Evolutionary conservation across 1,140 invertebrate species (phyloP).

Genomic region (Drosophila azteca): DNA sequence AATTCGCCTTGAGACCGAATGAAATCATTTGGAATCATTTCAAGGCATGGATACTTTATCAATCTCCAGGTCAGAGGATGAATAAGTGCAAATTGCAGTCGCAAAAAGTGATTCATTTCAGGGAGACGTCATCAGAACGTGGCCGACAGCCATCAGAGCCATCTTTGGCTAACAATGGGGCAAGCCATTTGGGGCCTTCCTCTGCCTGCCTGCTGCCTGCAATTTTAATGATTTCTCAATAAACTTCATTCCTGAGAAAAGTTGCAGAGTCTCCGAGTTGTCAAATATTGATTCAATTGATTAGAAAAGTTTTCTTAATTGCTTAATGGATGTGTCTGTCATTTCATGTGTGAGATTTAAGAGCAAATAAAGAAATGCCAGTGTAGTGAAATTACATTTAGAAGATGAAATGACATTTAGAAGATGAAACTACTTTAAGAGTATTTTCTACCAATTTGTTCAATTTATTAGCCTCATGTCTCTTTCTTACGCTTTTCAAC

Average conservation of each 20-base stretch:
- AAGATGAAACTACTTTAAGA: no score
- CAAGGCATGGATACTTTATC: slow-evolving; percentile 29
- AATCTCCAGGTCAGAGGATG: background rate
- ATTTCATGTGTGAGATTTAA: slow-evolving; percentile 5
- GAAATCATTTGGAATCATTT: slow-evolving; percentile 33
- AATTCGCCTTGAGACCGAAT: slow-evolving; percentile 45
- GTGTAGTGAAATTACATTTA: no score
- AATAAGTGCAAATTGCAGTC: slow-evolving; percentile 5
- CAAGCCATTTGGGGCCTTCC: slow-evolving; percentile 22
- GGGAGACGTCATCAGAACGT: slow-evolving; percentile 24
- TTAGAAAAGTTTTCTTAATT: slow-evolving; percentile 39
- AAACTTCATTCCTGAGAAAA: slow-evolving; percentile 2
- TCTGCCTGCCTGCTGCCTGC: slow-evolving; percentile 3
- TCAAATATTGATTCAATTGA: slow-evolving; percentile 42
- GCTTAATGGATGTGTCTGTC: slow-evolving; percentile 17
- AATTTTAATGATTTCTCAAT: slow-evolving; percentile 22
- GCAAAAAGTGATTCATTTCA: slow-evolving; percentile 28
- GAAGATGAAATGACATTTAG: no score
- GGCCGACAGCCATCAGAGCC: slow-evolving; percentile 1
- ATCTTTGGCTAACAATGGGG: slow-evolving; percentile 31
- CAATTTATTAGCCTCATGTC: no score
- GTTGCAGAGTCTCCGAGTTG: slow-evolving; percentile 7
- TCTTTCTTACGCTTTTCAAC: no score
- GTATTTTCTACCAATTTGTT: background rate
- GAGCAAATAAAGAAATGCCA: no score